phyloP scores from a whole-genome alignment of 2,113 vertebrate species.

The Perca flavescens region DNA sequence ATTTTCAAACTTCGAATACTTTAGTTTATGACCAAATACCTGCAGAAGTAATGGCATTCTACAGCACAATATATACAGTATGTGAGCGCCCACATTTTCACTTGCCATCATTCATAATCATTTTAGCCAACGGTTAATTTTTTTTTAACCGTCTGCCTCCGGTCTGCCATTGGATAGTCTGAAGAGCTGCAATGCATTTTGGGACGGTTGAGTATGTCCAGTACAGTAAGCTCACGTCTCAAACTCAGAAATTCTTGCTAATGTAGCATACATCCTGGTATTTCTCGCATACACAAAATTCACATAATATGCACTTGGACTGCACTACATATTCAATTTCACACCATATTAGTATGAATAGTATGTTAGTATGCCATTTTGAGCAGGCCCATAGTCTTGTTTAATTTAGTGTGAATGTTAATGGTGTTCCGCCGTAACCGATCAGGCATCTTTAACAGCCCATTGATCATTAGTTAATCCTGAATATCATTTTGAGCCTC shows the following conservation, averaged over 20 bases:
- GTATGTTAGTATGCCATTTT: neutral
- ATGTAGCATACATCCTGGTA: neutral
- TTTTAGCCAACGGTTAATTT: neutral
- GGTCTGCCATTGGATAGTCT: neutral
- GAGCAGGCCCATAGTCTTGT: neutral
- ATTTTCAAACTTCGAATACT: neutral
- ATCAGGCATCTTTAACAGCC: neutral
- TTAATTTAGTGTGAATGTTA: neutral
- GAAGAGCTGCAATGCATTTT: neutral
- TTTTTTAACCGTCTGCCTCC: neutral
- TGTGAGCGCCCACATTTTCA: neutral
- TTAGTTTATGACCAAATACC: neutral
- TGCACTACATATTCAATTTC: neutral
- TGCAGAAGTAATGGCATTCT: neutral
- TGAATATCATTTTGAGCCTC: neutral
- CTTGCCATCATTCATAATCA: neutral
- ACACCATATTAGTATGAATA: neutral
- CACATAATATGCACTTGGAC: neutral
- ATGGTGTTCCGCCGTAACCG: neutral
- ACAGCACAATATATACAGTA: neutral
- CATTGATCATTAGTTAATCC: neutral
- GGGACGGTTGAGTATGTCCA: neutral
- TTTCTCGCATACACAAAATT: neutral
- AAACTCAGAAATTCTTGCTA: neutral
- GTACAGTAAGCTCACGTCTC: neutral